Conservation (phyloP, 2,113 vertebrate genomes). For the Mirounga angustirostris region DNA sequence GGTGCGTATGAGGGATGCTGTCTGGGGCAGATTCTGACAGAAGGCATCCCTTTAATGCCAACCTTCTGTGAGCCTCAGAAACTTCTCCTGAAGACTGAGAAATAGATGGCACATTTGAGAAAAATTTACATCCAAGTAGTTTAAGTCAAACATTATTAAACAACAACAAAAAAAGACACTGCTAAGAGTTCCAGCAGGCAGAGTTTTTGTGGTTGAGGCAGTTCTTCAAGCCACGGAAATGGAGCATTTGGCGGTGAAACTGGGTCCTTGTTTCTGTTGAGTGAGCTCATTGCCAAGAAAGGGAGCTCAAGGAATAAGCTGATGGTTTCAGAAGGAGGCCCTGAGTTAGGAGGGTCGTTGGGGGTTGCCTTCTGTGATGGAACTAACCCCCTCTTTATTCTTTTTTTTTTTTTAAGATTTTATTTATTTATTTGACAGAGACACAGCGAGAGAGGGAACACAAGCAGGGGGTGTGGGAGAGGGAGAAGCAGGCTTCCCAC, state of each 20-base stretch:
- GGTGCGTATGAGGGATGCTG: neutral
- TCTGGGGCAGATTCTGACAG: neutral
- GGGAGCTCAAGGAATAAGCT: neutral
- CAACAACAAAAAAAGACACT: neutral
- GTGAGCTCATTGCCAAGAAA: neutral
- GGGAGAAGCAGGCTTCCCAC: no score
- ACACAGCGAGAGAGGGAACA: no score
- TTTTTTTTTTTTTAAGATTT: no score
- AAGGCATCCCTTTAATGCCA: neutral
- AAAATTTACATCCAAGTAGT: neutral
- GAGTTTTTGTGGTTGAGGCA: neutral
- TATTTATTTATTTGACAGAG: no score
- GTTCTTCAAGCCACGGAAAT: neutral
- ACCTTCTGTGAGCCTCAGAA: neutral
- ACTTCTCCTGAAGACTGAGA: neutral
- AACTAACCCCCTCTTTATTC: neutral
- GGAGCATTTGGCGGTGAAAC: neutral
- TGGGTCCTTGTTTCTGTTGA: neutral
- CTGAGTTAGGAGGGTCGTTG: accelerated
- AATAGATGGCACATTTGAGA: neutral
- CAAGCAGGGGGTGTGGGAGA: no score
- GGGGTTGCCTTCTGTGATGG: neutral
- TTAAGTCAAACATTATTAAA: neutral
- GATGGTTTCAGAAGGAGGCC: neutral
- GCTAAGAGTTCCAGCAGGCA: neutral